Conservation (phyloP, 2,888 invertebrate genomes). For the Hypercompe scribonia region DNA sequence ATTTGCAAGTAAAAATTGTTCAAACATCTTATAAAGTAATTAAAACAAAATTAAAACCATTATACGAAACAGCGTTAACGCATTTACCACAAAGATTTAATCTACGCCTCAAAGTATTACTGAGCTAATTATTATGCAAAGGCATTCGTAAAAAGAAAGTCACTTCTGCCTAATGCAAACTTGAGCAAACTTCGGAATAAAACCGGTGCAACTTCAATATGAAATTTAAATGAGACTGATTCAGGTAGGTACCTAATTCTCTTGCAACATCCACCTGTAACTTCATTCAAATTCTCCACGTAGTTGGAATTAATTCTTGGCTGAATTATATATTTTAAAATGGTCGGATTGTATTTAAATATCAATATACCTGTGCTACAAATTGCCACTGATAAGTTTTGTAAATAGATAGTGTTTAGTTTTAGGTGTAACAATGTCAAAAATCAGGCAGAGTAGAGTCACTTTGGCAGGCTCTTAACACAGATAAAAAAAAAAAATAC, state of each 20-base stretch:
- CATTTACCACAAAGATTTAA: conserved; percentile 51
- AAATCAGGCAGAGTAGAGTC: too few species aligned
- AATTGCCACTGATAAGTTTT: too few species aligned
- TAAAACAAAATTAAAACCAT: conserved; percentile 46
- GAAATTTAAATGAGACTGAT: conserved; percentile 71
- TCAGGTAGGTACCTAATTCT: conserved; percentile 61
- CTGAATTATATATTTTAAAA: conserved; percentile 69
- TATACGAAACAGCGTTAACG: conserved; percentile 50
- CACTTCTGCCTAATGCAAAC: conserved; percentile 54
- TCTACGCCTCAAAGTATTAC: conserved; percentile 49
- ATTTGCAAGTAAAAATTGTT: conserved; percentile 43
- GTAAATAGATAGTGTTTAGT: too few species aligned
- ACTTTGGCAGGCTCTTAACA: too few species aligned
- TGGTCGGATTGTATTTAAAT: conserved; percentile 53
- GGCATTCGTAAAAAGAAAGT: conserved; percentile 59
- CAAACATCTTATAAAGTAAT: conserved; percentile 42
- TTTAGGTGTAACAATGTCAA: too few species aligned
- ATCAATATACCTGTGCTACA: conserved; percentile 18
- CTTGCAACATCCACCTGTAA: conserved; percentile 63
- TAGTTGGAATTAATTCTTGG: conserved; percentile 63
- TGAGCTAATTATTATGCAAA: conserved; percentile 58
- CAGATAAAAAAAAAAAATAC: too few species aligned
- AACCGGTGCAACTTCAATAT: conserved; percentile 68
- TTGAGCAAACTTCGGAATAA: conserved; percentile 57
- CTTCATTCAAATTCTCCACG: conserved; percentile 61